phyloP scores from a whole-genome alignment of 64 coral and sea anemone genomes.

The Stylophora pistillata region DNA sequence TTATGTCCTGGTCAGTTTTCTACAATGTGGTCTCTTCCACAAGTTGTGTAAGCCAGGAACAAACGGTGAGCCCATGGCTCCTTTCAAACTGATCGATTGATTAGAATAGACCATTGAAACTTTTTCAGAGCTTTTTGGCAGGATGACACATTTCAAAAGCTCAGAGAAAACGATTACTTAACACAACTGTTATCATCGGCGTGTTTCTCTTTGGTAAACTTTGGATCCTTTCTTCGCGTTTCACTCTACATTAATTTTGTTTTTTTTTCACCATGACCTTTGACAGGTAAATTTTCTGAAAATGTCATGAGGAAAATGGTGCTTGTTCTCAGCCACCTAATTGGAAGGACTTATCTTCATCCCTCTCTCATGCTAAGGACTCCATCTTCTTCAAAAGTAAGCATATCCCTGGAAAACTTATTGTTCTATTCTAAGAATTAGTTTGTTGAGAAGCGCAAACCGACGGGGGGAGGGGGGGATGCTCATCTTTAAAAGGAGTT shows the following conservation, averaged over 20 bases:
- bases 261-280: neutral
- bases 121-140: too few relatives aligned
- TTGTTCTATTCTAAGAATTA: too few relatives aligned
- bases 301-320: conserved; percentile 66
- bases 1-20: conserved; percentile 65
- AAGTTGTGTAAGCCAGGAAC: conserved; percentile 27
- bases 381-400: conserved; percentile 68
- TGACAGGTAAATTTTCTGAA: conserved; percentile 56
- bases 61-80: neutral
- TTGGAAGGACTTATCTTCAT: conserved; percentile 34
- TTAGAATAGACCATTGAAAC: too few relatives aligned
- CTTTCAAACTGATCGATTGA: neutral
- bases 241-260: neutral
- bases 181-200: too few relatives aligned
- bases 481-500: too few relatives aligned
- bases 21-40: conserved; percentile 74
- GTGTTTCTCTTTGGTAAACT: too few relatives aligned
- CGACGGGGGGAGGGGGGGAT: too few relatives aligned
- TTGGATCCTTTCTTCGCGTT: too few relatives aligned
- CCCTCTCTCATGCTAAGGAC: neutral
- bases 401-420: neutral
- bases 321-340: conserved; percentile 67
- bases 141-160: too few relatives aligned
- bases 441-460: too few relatives aligned
- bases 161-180: too few relatives aligned